Percentiles rank a stretch among this genome's conserved stretches.
Conservation (phyloP, 2,888 invertebrate genomes). For the Coelinius sp. region DNA sequence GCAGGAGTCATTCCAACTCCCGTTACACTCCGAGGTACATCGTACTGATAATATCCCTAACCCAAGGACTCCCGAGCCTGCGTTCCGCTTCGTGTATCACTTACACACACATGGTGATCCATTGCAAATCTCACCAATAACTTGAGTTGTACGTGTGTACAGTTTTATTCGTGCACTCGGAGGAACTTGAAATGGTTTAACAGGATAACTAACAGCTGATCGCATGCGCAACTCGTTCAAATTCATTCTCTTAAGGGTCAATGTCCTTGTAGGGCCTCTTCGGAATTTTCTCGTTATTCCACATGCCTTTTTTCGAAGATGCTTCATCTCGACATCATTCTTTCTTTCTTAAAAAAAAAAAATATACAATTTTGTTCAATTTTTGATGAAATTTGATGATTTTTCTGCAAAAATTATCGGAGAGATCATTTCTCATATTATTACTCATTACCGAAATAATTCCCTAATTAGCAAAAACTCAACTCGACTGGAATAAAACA, state of each 20-base stretch:
- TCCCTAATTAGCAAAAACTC: no score
- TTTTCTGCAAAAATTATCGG: no score
- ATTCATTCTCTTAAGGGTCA: constrained; percentile 50
- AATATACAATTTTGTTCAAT: no score
- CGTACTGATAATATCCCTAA: constrained; percentile 21
- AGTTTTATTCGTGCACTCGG: constrained; percentile 13
- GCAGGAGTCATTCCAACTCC: constrained; percentile 29
- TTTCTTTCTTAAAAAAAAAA: no score
- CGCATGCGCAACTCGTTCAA: constrained; percentile 49
- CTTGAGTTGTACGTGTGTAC: not conserved
- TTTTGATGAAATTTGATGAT: no score
- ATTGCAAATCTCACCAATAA: not conserved
- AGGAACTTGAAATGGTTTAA: not conserved
- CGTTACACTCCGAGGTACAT: constrained; percentile 29
- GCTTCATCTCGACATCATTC: no score
- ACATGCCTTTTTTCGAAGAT: not conserved
- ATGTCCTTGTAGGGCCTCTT: constrained; percentile 34
- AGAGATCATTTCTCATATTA: no score
- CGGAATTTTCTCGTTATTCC: not conserved
- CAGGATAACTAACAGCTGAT: constrained; percentile 44
- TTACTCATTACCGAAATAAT: no score
- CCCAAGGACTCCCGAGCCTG: constrained; percentile 10
- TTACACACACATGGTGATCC: no score
- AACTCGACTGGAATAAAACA: no score
- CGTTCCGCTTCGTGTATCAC: constrained; percentile 18